phyloP scores from a whole-genome alignment of 2,113 vertebrate species.

The Glareola pratincola region DNA sequence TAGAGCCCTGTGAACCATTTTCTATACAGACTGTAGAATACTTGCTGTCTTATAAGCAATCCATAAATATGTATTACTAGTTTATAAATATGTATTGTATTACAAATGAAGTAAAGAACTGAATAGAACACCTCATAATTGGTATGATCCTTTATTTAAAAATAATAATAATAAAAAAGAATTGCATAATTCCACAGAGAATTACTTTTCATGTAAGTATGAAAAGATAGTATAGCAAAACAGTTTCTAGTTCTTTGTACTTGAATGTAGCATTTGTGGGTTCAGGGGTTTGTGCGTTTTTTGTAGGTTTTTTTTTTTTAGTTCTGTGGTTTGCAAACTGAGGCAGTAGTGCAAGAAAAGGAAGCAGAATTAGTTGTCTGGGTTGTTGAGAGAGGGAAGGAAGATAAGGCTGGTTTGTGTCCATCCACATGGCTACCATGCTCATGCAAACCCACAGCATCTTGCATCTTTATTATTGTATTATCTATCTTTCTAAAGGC shows the following conservation, averaged over 20 bases:
- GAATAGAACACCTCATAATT: conserved; percentile 23
- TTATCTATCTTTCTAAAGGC: background rate
- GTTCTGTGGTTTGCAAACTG: background rate
- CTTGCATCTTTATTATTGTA: background rate
- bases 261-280: background rate
- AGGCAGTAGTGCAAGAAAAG: background rate
- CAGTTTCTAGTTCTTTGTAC: background rate
- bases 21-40: background rate
- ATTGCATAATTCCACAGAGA: background rate
- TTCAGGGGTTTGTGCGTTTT: background rate
- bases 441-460: background rate
- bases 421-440: background rate
- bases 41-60: background rate
- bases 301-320: background rate
- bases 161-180: background rate
- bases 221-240: background rate
- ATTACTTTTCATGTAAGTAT: background rate
- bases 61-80: conserved; percentile 23
- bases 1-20: background rate
- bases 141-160: background rate
- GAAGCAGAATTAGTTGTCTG: background rate
- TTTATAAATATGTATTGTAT: conserved; percentile 36
- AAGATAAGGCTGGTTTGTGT: background rate
- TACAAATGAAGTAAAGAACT: conserved; percentile 27
- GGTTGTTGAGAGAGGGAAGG: background rate